Percentiles rank a stretch among this genome's conserved stretches.
phyloP scores from a whole-genome alignment of 2,113 vertebrate genomes.

The Proterorhinus semilunaris region DNA sequence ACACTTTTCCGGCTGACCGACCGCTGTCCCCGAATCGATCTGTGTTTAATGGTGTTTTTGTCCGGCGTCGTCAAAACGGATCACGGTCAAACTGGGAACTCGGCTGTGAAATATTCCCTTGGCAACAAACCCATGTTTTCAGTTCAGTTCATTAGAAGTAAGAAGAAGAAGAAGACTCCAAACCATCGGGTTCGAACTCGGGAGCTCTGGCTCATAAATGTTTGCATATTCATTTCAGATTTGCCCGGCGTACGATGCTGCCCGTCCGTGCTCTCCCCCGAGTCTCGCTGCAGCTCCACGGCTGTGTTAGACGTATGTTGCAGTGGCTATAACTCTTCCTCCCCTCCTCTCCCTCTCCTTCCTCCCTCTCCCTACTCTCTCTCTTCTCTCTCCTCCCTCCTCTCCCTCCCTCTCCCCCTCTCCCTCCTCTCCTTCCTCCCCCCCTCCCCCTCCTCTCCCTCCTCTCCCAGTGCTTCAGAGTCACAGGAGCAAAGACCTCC shows the following conservation, averaged over 20 bases:
- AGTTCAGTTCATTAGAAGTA: constrained; percentile 1
- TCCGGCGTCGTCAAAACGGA: constrained; percentile 7
- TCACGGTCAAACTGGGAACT: constrained; percentile 47
- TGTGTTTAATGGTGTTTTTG: constrained; percentile 40
- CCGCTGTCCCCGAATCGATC: constrained; percentile 45
- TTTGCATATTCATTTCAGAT: too few relatives aligned
- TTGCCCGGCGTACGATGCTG: too few relatives aligned
- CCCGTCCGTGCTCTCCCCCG: too few relatives aligned
- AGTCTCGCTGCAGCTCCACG: background rate
- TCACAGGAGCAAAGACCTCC: too few relatives aligned
- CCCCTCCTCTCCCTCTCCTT: background rate
- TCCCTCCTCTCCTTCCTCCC: background rate
- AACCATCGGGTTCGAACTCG: too few relatives aligned
- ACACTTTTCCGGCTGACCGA: constrained; percentile 5
- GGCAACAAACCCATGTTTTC: background rate
- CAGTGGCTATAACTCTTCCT: constrained; percentile 44
- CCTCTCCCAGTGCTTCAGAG: background rate
- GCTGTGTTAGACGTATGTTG: constrained; percentile 18
- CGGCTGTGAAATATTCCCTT: constrained; percentile 47
- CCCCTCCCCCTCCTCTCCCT: fast-evolving
- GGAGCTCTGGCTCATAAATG: too few relatives aligned
- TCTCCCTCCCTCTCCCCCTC: too few relatives aligned
- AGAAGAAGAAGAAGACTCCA: background rate
- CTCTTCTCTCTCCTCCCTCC: fast-evolving
- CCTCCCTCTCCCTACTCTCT: background rate